A percentile compares a stretch with the other conserved stretches of the same genome.
Conservation (phyloP, 2,797 vertebrate genomes). For the Hoplostethus atlanticus region DNA sequence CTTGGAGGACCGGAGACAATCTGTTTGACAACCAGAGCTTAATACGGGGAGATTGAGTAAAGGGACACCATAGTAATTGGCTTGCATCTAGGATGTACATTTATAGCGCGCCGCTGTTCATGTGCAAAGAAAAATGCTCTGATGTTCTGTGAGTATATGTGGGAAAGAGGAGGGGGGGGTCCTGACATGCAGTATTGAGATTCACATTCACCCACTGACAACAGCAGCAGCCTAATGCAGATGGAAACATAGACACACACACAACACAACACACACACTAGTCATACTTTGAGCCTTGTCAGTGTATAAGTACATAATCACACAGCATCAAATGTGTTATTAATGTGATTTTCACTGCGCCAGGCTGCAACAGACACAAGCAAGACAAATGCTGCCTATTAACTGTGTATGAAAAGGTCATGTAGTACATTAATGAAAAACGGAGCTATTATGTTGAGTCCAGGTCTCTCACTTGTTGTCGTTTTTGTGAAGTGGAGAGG, state of each 20-base stretch:
- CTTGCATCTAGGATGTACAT: constrained; percentile 71
- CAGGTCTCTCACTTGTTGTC: too few relatives aligned
- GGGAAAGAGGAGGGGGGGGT: constrained; percentile 57
- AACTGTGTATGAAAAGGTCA: too few relatives aligned
- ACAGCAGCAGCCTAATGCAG: constrained; percentile 60
- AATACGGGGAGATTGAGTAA: constrained; percentile 71
- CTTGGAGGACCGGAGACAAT: constrained; percentile 72
- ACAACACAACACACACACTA: too few relatives aligned
- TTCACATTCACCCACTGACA: constrained; percentile 73
- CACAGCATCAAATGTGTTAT: background rate
- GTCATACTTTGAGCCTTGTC: background rate
- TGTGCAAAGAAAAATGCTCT: constrained; percentile 55
- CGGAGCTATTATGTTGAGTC: too few relatives aligned
- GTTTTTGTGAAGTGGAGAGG: too few relatives aligned
- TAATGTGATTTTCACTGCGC: background rate
- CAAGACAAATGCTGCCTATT: background rate
- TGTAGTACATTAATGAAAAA: too few relatives aligned
- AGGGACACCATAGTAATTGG: constrained; percentile 70
- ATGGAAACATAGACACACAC: constrained; percentile 52
- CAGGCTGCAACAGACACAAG: constrained; percentile 49
- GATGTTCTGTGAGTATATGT: constrained; percentile 59
- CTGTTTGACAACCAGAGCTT: constrained; percentile 75
- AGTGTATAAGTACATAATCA: too few relatives aligned
- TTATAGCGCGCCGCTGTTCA: constrained; percentile 63
- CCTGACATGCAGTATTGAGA: constrained; percentile 37